Evolutionary conservation across 2,113 vertebrate genomes (phyloP), one percentile per base, ranked within the genome.

Genomic region (Tringa solitaria): DNA sequence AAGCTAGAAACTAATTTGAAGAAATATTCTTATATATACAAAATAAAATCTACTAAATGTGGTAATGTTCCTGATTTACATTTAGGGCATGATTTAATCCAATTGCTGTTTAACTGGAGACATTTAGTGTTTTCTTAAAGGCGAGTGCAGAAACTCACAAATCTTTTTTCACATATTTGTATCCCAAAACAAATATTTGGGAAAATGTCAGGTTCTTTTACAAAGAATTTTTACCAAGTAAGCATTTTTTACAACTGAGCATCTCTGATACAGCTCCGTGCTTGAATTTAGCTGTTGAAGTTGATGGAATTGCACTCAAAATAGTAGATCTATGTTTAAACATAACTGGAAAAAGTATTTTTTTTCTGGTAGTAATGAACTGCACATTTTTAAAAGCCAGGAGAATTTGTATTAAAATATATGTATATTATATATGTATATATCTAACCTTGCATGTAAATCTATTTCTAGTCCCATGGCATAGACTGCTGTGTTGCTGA

Each of bases 1-100:
- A 93, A 91, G 84, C 79, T 72, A 77, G 81, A 93, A 97, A 70
- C 50, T 83, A 45, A 92, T 92, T 87, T 87, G 77, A 85, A 83
- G 86, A 89, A 94, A 84, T 90, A 84, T 56, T 82, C 48, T 86
- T 87, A 67, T 24, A 84, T 64, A 73, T 59, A 79, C 59, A 53
- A 83, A 96, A 82, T 73, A 76, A 87, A 93, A 89, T 80, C 27
- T 43, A 60, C 84, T 92, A 76, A 94, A 75, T 90, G 30, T 87
- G 43, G 14, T 88, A 77, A 67, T 70, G 51, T 79, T 89, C 60
- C 65, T 64, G 35, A n/a, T 94, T 89, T 93, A 72, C 32, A 30
- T 93, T 39, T 73, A 84, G 35, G 48, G 35, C 45, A 53, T 87
- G 24, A 48, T 63, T 92, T 90, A 88, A 86, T 87, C 56, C 81